phyloP scores from a whole-genome alignment of 2,113 vertebrate genomes.

The Corythaixoides concolor region DNA sequence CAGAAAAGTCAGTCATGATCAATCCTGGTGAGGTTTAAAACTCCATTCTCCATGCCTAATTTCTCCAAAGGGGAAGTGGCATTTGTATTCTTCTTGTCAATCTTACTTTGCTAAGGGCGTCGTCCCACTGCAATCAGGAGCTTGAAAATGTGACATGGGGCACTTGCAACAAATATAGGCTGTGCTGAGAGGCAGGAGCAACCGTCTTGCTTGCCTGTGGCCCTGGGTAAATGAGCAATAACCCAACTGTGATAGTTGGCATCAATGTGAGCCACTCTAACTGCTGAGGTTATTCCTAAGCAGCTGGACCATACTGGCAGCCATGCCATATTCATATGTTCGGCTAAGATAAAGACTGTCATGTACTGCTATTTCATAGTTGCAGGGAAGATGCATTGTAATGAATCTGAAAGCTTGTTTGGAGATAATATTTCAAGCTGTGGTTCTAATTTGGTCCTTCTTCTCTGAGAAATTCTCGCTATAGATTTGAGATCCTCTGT shows the following conservation, averaged over 20 bases:
- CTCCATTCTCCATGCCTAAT: background rate
- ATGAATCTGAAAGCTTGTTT: background rate
- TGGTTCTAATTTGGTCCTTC: background rate
- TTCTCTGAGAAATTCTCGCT: background rate
- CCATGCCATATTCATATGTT: accelerated
- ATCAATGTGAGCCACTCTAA: background rate
- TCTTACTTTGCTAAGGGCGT: background rate
- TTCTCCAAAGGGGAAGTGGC: background rate
- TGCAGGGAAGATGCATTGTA: background rate
- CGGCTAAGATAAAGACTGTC: background rate
- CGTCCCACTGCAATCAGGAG: background rate
- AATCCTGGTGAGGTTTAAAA: background rate
- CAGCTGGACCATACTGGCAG: background rate
- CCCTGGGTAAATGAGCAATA: background rate
- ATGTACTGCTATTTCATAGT: background rate
- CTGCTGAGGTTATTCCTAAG: background rate
- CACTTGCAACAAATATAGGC: background rate
- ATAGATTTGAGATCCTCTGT: background rate
- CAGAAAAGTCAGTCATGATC: background rate
- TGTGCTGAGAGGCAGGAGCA: background rate
- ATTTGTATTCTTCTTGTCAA: background rate
- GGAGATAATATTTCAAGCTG: background rate
- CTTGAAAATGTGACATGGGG: background rate
- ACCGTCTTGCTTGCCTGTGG: background rate
- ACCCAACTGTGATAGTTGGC: background rate